Conservation (phyloP, 2,888 invertebrate species). For the Kuschelorhynchus macadamiae region DNA sequence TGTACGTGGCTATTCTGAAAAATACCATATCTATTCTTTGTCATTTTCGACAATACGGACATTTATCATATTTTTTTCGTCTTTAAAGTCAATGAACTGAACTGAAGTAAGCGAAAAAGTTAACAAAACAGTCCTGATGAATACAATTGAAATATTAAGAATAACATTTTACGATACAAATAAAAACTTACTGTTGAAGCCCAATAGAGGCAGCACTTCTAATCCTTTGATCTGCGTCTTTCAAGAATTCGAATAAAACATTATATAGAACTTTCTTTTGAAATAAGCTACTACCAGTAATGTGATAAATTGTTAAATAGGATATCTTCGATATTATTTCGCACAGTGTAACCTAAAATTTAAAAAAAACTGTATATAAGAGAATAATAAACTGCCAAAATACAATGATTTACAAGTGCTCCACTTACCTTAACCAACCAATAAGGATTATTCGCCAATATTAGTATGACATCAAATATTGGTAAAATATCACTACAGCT, state of each 20-base stretch:
- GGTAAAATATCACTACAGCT: conserved; percentile 72
- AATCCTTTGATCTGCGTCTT: conserved; percentile 85
- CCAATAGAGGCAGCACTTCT: conserved; percentile 79
- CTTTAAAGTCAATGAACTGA: too few relatives aligned
- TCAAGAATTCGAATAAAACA: conserved; percentile 76
- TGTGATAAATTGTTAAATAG: conserved; percentile 73
- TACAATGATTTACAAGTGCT: background rate
- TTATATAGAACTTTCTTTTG: conserved; percentile 74
- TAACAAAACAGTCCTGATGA: too few relatives aligned
- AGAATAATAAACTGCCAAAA: conserved; percentile 1
- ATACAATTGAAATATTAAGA: too few relatives aligned
- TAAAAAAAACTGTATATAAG: background rate
- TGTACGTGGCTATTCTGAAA: too few relatives aligned
- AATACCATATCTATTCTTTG: too few relatives aligned
- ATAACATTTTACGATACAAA: too few relatives aligned
- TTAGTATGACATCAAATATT: conserved; percentile 75
- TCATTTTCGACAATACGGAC: too few relatives aligned
- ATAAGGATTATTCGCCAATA: conserved; percentile 81
- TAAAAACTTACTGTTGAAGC: conserved; percentile 73
- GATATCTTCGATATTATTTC: conserved; percentile 75
- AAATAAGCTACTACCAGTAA: conserved; percentile 70
- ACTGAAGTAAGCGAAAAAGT: too few relatives aligned
- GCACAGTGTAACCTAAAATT: conserved; percentile 74
- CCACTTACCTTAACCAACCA: conserved; percentile 85
- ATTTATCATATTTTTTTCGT: too few relatives aligned